phyloP scores from a whole-genome alignment of 2,113 vertebrate genomes.

The Cyprinodon brontotheroides region DNA sequence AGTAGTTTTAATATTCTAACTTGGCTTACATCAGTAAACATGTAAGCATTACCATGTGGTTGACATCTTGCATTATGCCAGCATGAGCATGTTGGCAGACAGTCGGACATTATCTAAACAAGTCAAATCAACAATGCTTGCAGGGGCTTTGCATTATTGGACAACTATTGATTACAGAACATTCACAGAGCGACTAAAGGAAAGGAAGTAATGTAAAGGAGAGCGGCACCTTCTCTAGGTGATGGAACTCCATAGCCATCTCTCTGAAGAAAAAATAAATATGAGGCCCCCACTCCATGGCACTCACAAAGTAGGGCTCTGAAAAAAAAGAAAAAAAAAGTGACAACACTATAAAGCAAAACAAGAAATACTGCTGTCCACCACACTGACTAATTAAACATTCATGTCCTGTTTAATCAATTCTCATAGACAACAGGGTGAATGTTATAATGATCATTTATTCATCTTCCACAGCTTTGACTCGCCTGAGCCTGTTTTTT shows the following conservation, averaged over 20 bases:
- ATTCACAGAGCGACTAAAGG: background rate
- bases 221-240: constrained; percentile 90
- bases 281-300: constrained; percentile 92
- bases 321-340: constrained; percentile 29
- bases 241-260: constrained; percentile 98
- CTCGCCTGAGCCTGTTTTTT: constrained; percentile 44
- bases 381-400: constrained; percentile 59
- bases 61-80: no score
- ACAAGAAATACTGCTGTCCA: constrained; percentile 28
- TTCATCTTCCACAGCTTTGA: constrained; percentile 54
- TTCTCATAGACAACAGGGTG: constrained; percentile 54
- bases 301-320: constrained; percentile 95
- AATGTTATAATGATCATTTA: constrained; percentile 54
- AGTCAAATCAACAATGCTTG: no score
- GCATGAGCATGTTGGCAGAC: no score
- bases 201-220: background rate
- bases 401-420: constrained; percentile 67
- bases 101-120: no score
- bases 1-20: no score
- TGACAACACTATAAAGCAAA: constrained; percentile 17
- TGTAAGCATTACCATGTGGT: no score
- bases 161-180: background rate
- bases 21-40: no score
- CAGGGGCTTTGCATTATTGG: no score
- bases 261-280: constrained; percentile 99